Evolutionary conservation across 2,797 vertebrate species (phyloP).

Genomic region (Cetoscarus ocellatus): DNA sequence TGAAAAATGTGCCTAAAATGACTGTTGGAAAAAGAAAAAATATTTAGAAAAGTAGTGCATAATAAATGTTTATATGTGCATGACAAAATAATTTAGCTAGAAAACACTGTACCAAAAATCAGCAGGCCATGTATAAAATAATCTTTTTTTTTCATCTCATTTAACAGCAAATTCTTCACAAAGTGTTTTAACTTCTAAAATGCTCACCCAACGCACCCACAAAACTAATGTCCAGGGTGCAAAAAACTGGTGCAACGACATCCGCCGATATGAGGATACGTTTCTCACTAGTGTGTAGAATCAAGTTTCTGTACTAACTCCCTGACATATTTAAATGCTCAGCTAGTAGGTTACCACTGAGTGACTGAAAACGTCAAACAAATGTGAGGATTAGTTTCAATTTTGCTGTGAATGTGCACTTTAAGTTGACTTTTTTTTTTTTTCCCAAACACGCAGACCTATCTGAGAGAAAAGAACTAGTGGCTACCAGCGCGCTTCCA

Average conservation of each 20-base stretch:
- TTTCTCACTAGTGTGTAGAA: slow-evolving; percentile 90
- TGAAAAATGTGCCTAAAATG: slow-evolving; percentile 99
- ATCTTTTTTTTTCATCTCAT: slow-evolving; percentile 90
- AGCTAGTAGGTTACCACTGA: slow-evolving; percentile 84
- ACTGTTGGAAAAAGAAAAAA: slow-evolving; percentile 99
- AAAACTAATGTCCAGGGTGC: slow-evolving; percentile 87
- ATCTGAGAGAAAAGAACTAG: slow-evolving; percentile 65
- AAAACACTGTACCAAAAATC: slow-evolving; percentile 99
- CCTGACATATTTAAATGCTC: slow-evolving; percentile 91
- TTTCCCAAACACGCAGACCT: slow-evolving; percentile 53
- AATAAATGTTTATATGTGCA: slow-evolving; percentile 99
- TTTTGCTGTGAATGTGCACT: slow-evolving; percentile 68
- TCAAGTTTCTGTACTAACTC: slow-evolving; percentile 93
- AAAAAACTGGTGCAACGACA: slow-evolving; percentile 91
- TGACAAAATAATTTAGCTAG: slow-evolving; percentile 99
- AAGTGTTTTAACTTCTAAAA: slow-evolving; percentile 97
- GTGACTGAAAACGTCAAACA: slow-evolving; percentile 74
- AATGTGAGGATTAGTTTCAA: slow-evolving; percentile 66
- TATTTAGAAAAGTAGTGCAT: slow-evolving; percentile 99
- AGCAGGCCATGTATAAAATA: slow-evolving; percentile 99
- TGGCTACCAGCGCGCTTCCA: slow-evolving; percentile 87
- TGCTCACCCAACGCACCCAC: slow-evolving; percentile 92
- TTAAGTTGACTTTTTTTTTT: slow-evolving; percentile 53
- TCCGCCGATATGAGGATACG: slow-evolving; percentile 87
- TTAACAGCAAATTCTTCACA: slow-evolving; percentile 99